Percentiles rank a stretch among this genome's conserved stretches.
Evolutionary conservation across 2,888 invertebrate species (phyloP).

Genomic region (Pocota personata): DNA sequence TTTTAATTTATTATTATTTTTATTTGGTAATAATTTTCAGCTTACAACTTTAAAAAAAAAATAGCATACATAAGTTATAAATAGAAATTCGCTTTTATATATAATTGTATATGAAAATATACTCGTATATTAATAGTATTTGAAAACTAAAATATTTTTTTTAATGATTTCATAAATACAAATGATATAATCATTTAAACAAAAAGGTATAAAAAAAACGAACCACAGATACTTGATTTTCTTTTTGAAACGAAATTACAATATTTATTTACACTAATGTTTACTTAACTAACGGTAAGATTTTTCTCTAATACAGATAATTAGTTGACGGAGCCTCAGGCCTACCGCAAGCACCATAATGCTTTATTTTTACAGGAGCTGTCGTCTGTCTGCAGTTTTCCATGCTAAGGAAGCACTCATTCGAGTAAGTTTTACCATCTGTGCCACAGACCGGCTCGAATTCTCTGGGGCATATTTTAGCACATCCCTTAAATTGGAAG

Average conservation of each 20-base stretch:
- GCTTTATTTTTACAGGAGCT: constrained; percentile 89
- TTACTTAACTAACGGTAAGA: constrained; percentile 44
- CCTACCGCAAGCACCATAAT: constrained; percentile 93
- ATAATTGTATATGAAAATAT: constrained; percentile 19
- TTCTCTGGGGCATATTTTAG: constrained; percentile 92
- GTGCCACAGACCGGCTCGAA: constrained; percentile 97
- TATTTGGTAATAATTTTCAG: constrained; percentile 51
- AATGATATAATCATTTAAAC: constrained; percentile 3
- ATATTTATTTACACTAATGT: constrained; percentile 58
- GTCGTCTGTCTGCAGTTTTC: constrained; percentile 93
- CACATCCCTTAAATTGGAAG: constrained; percentile 93
- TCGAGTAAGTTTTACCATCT: constrained; percentile 95
- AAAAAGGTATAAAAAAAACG: constrained; percentile 29
- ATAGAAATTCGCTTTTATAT: constrained; percentile 30
- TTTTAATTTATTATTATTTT: constrained; percentile 25
- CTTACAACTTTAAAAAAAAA: constrained; percentile 22
- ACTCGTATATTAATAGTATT: constrained; percentile 25
- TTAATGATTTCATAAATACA: constrained; percentile 16
- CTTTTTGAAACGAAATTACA: constrained; percentile 40
- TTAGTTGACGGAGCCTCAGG: constrained; percentile 94
- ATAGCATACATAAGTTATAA: constrained; percentile 28
- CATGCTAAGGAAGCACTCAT: constrained; percentile 95
- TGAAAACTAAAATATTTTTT: constrained; percentile 20
- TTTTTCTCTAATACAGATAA: constrained; percentile 88
- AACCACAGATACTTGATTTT: constrained; percentile 58